phyloP scores from a whole-genome alignment of 2,797 vertebrate species.

The Dromococcyx pavoninus region DNA sequence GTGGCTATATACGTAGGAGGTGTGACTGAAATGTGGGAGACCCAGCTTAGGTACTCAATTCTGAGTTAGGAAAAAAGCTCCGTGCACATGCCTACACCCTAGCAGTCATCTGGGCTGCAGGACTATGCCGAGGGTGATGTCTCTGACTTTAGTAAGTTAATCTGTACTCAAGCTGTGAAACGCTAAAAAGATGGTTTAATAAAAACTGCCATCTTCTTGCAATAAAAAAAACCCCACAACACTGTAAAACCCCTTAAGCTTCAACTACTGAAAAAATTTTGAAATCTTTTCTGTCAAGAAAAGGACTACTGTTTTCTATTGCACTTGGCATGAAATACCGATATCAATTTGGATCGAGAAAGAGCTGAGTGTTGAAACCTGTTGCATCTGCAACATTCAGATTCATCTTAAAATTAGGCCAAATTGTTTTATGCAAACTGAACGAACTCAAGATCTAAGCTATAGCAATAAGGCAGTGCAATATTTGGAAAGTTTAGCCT shows the following conservation, averaged over 20 bases:
- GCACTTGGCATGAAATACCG: neutral
- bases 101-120: neutral
- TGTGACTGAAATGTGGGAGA: conserved; percentile 1
- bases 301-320: neutral
- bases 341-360: neutral
- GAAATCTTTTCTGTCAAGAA: neutral
- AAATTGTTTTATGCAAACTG: neutral
- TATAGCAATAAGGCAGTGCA: neutral
- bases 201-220: neutral
- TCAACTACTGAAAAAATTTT: neutral
- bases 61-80: neutral
- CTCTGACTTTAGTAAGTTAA: neutral
- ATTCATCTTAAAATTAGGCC: neutral
- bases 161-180: neutral
- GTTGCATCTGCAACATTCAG: neutral
- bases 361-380: neutral
- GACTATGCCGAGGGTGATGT: neutral
- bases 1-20: fast-evolving
- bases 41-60: neutral
- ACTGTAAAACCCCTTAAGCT: neutral
- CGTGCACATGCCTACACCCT: neutral
- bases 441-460: neutral
- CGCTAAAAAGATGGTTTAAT: neutral
- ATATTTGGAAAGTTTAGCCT: neutral
- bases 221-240: neutral